Base-by-base conservation (phyloP, 2,888 invertebrate species). In the Amitus sp. region DNA sequence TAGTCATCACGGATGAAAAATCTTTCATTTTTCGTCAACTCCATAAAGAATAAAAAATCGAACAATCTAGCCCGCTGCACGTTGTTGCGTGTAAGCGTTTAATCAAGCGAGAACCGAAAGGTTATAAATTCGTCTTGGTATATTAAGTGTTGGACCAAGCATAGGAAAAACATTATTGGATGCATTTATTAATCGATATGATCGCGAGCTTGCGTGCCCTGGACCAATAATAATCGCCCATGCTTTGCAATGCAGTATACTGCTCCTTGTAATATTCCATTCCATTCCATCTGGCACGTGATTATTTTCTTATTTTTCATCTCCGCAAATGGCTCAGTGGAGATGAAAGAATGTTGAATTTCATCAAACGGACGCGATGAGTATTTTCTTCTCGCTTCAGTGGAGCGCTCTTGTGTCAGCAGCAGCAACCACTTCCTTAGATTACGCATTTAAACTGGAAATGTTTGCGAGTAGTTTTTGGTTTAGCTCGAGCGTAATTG, bases 131-230 rank as follows among this genome's bases (percentile, higher is more conserved):
- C 70, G 62, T 73, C 67, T 51, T 68, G 67, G 69, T 72, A 66
- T 70, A 72, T 72, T 70, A 73, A 68, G 69, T 69, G 70, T 51
- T 65, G 62, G 62, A 54, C 48, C 50, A n/a, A n/a, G 12, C 23
- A 56, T 53, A 56, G 55, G 30, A 53, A 69, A 69, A 69, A 53
- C 66, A 66, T 68, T 74, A 73, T 71, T 75, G 73, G 69, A 73
- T 73, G 72, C 72, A 70, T 76, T 80, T 80, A 80, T 80, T 79
- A 80, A 80, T 80, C 80, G 79, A 68, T 64, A 63, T 75, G 77
- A 80, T 80, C 77, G 71, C 56, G 54, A 57, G 66, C 67, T 75
- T 74, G 75, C 75, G 75, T 76, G 76, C 70, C 61, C 69, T 68
- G 70, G 67, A 74, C 73, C 73, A 76, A 75, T 76, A n/a, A 76